Evolutionary conservation across 1,140 invertebrate species (phyloP), one percentile per base, ranked within the genome.

Genomic region (Drosophila parabipectinata): DNA sequence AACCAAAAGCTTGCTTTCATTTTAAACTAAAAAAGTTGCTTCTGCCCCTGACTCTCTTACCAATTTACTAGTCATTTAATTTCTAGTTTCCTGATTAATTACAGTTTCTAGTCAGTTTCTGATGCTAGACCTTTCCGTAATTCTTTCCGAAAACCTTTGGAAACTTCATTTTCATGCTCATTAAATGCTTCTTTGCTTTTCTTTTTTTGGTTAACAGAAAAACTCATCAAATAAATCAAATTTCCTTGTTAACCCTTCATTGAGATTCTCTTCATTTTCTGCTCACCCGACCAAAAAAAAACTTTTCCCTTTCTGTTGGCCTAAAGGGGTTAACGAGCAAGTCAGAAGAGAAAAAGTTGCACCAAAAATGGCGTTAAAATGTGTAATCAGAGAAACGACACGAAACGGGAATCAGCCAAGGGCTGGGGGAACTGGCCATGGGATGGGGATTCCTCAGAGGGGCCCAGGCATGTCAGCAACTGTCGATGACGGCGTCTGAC

Each of bases 151-250:
- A 30, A 47, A 14, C 53, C 28, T 44, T 52, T 5, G 18, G 1
- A 45, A 77, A 77, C 41, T 77, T 77, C 60, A 58, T 82, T 87
- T 87, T 87, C 60, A 79, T 79, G 82, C 82, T 87, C 82, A 87
- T 87, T 87, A 82, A 85, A 87, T 62, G 64, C 83, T 59, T 59
- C 82, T 75, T n/a, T 37, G 12, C 34, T 37, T 37, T 12, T 37
- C 34, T 76, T 47, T 44, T 44, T 18, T 24, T 9, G 52, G 39
- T 56, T 53, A 74, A 80, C 62, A 71, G 68, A 64, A 55, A 87
- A 79, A 87, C 83, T 88, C 78, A 88, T 88, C 82, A 87, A 87
- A 87, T 87, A 87, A 87, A 87, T 87, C 83, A 88, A 87, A 87
- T 87, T 88, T 78, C 48, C 82, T 87, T 79, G 83, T 87, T 88